Evolutionary conservation across 2,888 invertebrate genomes (phyloP).

Genomic region (Anodontia alba): DNA sequence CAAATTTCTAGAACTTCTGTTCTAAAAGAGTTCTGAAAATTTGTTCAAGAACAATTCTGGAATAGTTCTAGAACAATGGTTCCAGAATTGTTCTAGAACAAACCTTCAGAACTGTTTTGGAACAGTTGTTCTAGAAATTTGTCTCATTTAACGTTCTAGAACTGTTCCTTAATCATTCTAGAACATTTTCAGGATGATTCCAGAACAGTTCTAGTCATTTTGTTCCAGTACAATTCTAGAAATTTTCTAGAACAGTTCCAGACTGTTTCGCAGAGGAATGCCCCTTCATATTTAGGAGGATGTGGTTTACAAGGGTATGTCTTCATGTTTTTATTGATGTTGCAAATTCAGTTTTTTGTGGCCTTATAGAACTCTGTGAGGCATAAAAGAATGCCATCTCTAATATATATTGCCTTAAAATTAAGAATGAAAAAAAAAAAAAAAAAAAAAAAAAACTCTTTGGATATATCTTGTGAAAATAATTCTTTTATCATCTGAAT

Average conservation of each 20-base stretch:
- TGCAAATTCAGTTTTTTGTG: too few species aligned
- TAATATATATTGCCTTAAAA: too few species aligned
- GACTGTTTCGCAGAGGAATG: too few species aligned
- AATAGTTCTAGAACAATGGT: not conserved
- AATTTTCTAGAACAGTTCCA: not conserved
- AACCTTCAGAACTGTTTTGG: not conserved
- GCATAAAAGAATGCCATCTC: too few species aligned
- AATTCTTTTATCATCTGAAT: too few species aligned
- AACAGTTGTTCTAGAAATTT: not conserved
- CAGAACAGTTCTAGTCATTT: not conserved
- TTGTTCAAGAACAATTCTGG: not conserved
- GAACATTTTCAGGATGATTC: not conserved
- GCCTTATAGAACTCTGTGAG: too few species aligned
- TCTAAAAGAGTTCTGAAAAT: not conserved
- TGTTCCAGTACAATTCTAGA: not conserved
- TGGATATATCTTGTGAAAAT: too few species aligned
- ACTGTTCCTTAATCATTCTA: not conserved
- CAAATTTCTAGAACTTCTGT: not conserved
- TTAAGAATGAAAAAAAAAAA: too few species aligned
- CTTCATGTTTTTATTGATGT: too few species aligned
- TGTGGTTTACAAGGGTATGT: too few species aligned
- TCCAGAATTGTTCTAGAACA: not conserved
- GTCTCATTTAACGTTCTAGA: not conserved
- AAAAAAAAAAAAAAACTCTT: too few species aligned
- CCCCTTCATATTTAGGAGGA: too few species aligned